Evolutionary conservation across 2,888 invertebrate species (phyloP), one percentile per base, ranked within the genome.

Genomic region (Nomada goodeniana): DNA sequence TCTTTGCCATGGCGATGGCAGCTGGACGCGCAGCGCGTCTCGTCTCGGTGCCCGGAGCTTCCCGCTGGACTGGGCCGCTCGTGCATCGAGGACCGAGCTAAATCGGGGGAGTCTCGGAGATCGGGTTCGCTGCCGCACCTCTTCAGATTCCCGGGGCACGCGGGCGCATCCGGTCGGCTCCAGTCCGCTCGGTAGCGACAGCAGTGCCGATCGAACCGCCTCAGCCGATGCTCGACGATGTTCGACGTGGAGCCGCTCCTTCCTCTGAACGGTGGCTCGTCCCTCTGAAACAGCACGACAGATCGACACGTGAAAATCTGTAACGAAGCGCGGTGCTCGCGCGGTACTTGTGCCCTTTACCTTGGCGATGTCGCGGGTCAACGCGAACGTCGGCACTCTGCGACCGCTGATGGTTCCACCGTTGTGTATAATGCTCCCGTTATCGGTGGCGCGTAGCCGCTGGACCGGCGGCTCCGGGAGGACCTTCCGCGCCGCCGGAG

Each of bases 381-480:
- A 87, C 65, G 93, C 91, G 74, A 91, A 86, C 67, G 92, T 89
- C 52, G 91, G 92, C 13, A 95, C 95, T 74, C 95, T 95, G 75
- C 97, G 95, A 5, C 97, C 97, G 89, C 96, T 97, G 92, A 98
- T 96, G 84, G 98, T 98, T 69, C 98, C 98, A 0, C 97, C 97
- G 7, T 96, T 96, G 89, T 97, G 97, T 74, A 98, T 94, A 91
- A 97, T 97, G 90, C 96, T 96, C 69, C 98, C 98, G 94, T 98
- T 98, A 93, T 97, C 96, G 3, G 98, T 98, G 76, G 96, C 96
- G 82, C 97, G 96, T 73, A 98, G 94, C 84, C 96, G 95, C 85
- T 96, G 96, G 13, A 96, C 96, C 89, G 95, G 94, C 76, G 96
- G 94, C 80, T 96, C 96, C 11, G 97, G 97, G 47, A 97, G 94